phyloP scores from a whole-genome alignment of 2,113 vertebrate species.

The Colossoma macropomum region DNA sequence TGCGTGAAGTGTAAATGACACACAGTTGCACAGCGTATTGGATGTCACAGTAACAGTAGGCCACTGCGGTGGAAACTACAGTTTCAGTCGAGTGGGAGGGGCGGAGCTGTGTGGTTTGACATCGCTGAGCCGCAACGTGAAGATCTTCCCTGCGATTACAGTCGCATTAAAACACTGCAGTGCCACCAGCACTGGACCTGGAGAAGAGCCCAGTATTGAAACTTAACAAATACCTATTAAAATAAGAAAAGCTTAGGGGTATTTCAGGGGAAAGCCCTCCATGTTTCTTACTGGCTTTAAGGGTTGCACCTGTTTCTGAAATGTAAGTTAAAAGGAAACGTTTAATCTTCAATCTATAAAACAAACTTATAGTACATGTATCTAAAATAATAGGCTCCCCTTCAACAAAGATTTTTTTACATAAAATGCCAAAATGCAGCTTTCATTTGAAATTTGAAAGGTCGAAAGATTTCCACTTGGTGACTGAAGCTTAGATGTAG shows the following conservation, averaged over 20 bases:
- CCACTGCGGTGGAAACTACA: conserved; percentile 6
- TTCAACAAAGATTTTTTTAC: too few species aligned
- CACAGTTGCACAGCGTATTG: background rate
- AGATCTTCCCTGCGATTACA: conserved; percentile 29
- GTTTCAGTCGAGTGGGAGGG: conserved; percentile 29
- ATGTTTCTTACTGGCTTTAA: background rate
- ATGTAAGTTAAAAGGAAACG: background rate
- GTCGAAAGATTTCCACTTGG: background rate
- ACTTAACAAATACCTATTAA: background rate
- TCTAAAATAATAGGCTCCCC: background rate
- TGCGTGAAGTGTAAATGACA: background rate
- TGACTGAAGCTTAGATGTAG: background rate
- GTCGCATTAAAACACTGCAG: conserved; percentile 66
- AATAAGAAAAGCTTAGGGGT: background rate
- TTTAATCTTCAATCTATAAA: background rate
- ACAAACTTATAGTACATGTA: background rate
- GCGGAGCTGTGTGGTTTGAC: conserved; percentile 14
- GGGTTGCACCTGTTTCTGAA: background rate
- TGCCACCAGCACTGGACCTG: background rate
- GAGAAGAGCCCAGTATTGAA: conserved; percentile 43
- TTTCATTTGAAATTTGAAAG: background rate
- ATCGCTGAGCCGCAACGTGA: background rate
- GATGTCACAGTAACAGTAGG: background rate
- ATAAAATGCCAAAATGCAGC: too few species aligned
- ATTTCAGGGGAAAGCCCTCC: background rate